Evolutionary conservation across 2,113 vertebrate species (phyloP).

Genomic region (Choloepus hoffmanni): DNA sequence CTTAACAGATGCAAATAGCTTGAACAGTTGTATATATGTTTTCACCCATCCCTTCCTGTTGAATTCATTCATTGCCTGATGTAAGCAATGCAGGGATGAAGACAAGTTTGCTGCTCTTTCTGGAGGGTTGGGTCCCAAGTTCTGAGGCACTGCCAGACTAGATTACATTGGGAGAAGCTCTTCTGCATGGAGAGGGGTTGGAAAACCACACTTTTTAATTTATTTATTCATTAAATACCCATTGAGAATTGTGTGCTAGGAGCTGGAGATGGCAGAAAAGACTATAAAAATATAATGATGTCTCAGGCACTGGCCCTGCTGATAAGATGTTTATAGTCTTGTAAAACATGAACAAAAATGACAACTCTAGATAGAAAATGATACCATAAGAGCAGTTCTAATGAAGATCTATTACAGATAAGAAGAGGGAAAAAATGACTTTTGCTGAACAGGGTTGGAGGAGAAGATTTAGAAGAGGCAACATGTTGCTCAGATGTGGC

Average conservation of each 20-base stretch:
- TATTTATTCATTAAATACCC: constrained; percentile 32
- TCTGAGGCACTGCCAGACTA: background rate
- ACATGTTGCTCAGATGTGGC: background rate
- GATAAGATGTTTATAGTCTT: background rate
- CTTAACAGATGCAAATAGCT: constrained; percentile 50
- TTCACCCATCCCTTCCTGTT: background rate
- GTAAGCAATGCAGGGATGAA: background rate
- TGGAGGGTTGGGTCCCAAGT: background rate
- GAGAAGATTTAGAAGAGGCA: background rate
- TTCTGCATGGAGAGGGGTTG: background rate
- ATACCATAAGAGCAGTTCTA: background rate
- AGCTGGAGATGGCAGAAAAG: background rate
- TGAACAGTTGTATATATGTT: constrained; percentile 19
- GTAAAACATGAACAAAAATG: constrained; percentile 44
- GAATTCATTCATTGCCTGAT: background rate
- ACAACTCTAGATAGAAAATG: constrained; percentile 51
- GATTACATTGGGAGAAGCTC: background rate
- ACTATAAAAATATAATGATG: constrained; percentile 22
- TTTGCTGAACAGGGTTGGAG: background rate
- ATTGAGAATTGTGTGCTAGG: background rate
- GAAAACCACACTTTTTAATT: background rate
- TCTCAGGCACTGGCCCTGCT: background rate
- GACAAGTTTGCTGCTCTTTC: background rate
- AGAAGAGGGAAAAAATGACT: background rate
- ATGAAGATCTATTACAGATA: background rate